Evolutionary conservation across 2,113 vertebrate species (phyloP), one percentile per base, ranked within the genome.

Genomic region (Nycticebus coucang): DNA sequence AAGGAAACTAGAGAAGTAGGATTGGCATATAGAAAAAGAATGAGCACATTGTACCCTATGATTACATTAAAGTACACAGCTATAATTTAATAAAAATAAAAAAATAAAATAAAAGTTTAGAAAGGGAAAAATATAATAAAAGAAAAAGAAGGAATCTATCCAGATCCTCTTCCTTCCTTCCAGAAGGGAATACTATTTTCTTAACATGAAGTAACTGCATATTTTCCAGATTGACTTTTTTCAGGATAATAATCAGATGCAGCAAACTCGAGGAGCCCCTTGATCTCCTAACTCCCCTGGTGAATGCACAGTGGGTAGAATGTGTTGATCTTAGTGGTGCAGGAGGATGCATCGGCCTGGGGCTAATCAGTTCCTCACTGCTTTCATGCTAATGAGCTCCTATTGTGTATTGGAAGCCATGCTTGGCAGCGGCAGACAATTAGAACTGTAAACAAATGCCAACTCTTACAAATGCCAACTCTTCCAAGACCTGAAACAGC

Each of bases 141-240:
- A 6, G 84, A 72, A 45, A 85, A 87, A 45, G 19, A 78, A 93
- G 37, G 74, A 0, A 82, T 35, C 50, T 82, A 14, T 13, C 11
- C 53, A n/a, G 74, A 57, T 1, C 2, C 1, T 84, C 45, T 77
- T 84, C n/a, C 72, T 79, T 92, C 41, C 78, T 71, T 13, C 6
- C 26, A 9, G 2, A 64, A 77, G 22, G 66, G n/a, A 87, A 55
- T 0, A 4, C 15, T 50, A 30, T 55, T 83, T 94, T 89, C 35
- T 80, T 21, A 80, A 41, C 10, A 30, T 33, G 4, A 62, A 95
- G 12, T 74, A 30, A 30, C 28, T 74, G 18, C 18, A 0, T 72
- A 22, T 95, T 94, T 95, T 91, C 79, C 60, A 50, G 68, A n/a
- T 59, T 53, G 45, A 85, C 7, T 80, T 30, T 75, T 96, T 93